Evolutionary conservation across 2,888 invertebrate species (phyloP), one percentile per base, ranked within the genome.

Genomic region (Lepidocyrtoides sp.): DNA sequence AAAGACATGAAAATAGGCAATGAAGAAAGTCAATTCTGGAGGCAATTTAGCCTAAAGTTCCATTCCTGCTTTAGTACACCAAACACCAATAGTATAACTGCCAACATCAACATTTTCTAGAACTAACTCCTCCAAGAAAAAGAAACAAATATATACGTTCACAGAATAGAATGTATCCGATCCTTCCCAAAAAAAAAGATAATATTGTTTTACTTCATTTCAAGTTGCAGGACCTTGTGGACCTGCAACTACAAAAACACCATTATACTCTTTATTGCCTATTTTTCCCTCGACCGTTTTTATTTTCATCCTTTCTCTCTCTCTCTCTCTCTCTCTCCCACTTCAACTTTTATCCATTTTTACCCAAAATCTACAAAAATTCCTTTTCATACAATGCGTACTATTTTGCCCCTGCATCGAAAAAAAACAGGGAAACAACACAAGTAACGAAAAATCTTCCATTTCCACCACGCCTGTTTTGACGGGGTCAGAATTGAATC

Each of bases 1-100:
- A 29, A 82, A 83, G 72, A 85, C 77, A 60, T 69, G 82, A n/a
- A 69, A 88, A 91, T n/a, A 91, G 86, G 63, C 82, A 91, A 75
- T 83, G 85, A 92, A 87, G 89, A 92, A 92, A 92, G 93, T 93
- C 93, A 93, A 92, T 93, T 93, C 92, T 77, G 57, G 72, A 88
- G 81, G 88, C 91, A 92, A 93, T 93, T 93, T 92, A 75, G 89
- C 88, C 92, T 92, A 92, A 93, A 91, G 92, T 92, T 92, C 92
- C 91, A 92, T 93, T 93, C 91, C 91, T 89, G 91, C 92, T 92
- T 92, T 93, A 92, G 90, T 92, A 83, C 92, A 85, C 75, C 51
- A 41, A 41, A 54, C 57, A 29, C 10, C 32, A 69, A 17, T 7
- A 14, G 36, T 79, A 86, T 86, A 72, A 82, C 83, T 83, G 75